Evolutionary conservation across 2,797 vertebrate genomes (phyloP).

Genomic region (Scolopax bukidnonensis): DNA sequence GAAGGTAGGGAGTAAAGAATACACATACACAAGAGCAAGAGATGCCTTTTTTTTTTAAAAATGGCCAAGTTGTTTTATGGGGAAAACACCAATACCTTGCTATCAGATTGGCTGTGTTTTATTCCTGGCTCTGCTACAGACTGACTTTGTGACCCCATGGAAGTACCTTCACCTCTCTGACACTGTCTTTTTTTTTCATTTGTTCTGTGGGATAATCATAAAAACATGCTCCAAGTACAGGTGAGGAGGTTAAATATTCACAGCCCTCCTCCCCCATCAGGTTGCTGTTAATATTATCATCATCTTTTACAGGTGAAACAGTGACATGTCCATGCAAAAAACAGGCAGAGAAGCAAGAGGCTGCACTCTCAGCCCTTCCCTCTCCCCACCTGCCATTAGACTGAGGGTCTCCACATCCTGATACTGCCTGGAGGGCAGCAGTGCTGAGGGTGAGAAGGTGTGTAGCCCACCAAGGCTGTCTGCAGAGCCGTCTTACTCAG

Average conservation of each 20-base stretch:
- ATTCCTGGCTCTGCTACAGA: background rate
- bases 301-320: background rate
- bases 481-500: background rate
- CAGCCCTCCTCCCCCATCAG: background rate
- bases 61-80: background rate
- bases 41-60: background rate
- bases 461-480: background rate
- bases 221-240: background rate
- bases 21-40: background rate
- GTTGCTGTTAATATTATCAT: background rate
- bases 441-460: background rate
- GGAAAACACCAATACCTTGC: background rate
- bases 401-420: background rate
- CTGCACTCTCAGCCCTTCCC: background rate
- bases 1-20: background rate
- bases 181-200: background rate
- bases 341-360: background rate
- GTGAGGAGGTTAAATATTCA: slow-evolving; percentile 1
- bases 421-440: background rate
- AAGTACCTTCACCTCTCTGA: background rate
- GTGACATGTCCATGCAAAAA: background rate
- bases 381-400: background rate
- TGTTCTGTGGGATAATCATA: background rate
- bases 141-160: background rate
- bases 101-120: background rate